Evolutionary conservation across 2,113 vertebrate genomes (phyloP), one percentile per base, ranked within the genome.

Genomic region (Psophia crepitans): DNA sequence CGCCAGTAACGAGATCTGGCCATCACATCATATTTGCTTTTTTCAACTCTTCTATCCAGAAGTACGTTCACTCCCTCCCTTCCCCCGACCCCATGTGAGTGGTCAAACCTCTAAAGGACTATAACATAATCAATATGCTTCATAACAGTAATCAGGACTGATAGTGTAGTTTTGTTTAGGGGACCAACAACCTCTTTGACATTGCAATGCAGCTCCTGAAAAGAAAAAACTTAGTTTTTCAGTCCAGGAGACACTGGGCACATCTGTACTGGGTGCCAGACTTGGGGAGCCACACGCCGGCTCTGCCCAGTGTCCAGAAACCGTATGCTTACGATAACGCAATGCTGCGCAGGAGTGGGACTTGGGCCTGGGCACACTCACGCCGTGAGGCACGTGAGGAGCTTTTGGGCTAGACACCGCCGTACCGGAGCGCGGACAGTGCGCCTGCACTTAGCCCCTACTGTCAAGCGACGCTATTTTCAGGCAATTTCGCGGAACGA

Each of bases 271-370:
- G n/a, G n/a, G n/a, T n/a, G 21, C 19, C 37, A 0, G 49, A 13
- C 12, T 4, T 3, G 0, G 80, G 74, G 22, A 48, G 30, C 8
- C 58, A 6, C 41, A 6, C 0, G 4, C n/a, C 0, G 46, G 33
- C 49, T 44, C 5, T 66, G 65, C 69, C 46, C 65, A 4, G 24
- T 0, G 6, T 3, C 23, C 1, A 33, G 43, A 3, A 27, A 14
- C 54, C 0, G 14, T 8, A 3, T 1, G 12, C 43, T 30, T 0
- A 5, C 28, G 1, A 0, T 5, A 32, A 33, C 0, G 8, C 53
- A 21, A 1, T 6, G 3, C 53, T 8, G 84, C 9, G 28, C 70
- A 7, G 32, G 1, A 35, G 46, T 3, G 13, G 84, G 48, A 24
- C 43, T 8, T 1, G 9, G 49, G 58, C 44, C 80, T 16, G 76